Base-by-base conservation (phyloP, 2,113 vertebrate species). In the Steatornis caripensis region DNA sequence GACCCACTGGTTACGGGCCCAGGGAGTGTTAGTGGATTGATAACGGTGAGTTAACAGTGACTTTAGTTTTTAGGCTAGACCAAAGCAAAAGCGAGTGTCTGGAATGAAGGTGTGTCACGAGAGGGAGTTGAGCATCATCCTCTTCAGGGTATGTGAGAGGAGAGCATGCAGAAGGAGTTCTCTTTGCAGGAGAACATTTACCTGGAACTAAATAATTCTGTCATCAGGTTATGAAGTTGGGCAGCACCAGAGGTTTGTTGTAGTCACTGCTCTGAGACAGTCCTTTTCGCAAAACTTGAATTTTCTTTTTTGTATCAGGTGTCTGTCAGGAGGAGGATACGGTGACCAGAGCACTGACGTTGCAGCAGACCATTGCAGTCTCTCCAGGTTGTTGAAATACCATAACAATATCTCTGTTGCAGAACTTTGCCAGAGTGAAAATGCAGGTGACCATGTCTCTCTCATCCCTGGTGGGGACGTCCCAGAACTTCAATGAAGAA, bases 401-500 rank as follows among this genome's bases (percentile, higher is more conserved):
- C 24, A 0, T 55, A 88, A 81, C 45, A 62, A 58, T 94, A 53
- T 95, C 39, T 96, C 39, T 97, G 48, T 97, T 98, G 58, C 97
- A 99, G 99, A 99, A 99, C 93, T 99, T 99, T 89, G 99, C 99
- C 27, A 98, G 99, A 89, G 99, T 99, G 84, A 99, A 99, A 98
- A 99, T 99, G 99, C 99, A 99, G 94, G 99, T 99, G 95, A 99
- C 99, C 83, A 99, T 99, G 99, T 99, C 99, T 41, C 98, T 99
- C 15, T 99, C 99, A 2, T 99, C 99, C 10, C 97, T 99, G 97
- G 99, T 99, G 97, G 99, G 99, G 69, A 99, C 99, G 4, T 99
- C 99, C 83, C 99, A 99, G 95, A 99, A 99, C 97, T 99, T 99
- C 95, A 99, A 99, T 45, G 99, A 99, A 90, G 99, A 99, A 93